Evolutionary conservation across 2,113 vertebrate species (phyloP).

Genomic region (Collichthys lucidus): DNA sequence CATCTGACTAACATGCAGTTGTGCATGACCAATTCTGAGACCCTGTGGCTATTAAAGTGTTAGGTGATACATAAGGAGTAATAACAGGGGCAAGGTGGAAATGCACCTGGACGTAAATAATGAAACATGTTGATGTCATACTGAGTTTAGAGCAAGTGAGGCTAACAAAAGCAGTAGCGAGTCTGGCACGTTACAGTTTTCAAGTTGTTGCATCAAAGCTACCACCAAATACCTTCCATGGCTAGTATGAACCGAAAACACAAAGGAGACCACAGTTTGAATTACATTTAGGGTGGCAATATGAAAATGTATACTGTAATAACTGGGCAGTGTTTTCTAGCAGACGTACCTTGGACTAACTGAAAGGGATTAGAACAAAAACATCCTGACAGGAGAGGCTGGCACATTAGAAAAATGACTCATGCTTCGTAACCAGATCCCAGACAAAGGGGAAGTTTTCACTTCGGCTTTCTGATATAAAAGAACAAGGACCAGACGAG

Average conservation of each 20-base stretch:
- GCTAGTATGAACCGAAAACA: slow-evolving; percentile 66
- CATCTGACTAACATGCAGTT: slow-evolving; percentile 73
- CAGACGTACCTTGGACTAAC: slow-evolving; percentile 60
- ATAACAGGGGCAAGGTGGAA: slow-evolving; percentile 47
- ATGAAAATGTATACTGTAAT: slow-evolving; percentile 74
- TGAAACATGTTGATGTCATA: slow-evolving; percentile 60
- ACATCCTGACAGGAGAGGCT: slow-evolving; percentile 70
- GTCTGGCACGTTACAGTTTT: slow-evolving; percentile 47
- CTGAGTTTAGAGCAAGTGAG: slow-evolving; percentile 53
- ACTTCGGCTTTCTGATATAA: slow-evolving; percentile 70
- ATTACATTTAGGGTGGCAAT: slow-evolving; percentile 70
- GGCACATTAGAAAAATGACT: slow-evolving; percentile 70
- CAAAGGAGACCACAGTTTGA: slow-evolving; percentile 64
- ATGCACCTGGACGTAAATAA: slow-evolving; percentile 70
- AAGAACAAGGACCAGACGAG: slow-evolving; percentile 57
- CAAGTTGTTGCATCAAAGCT: slow-evolving; percentile 70
- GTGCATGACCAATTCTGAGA: slow-evolving; percentile 67
- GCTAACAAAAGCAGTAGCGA: slow-evolving; percentile 62
- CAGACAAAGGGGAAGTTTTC: slow-evolving; percentile 74
- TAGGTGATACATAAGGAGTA: slow-evolving; percentile 60
- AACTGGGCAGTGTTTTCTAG: slow-evolving; percentile 68
- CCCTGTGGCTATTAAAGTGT: slow-evolving; percentile 63
- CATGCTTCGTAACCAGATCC: slow-evolving; percentile 73
- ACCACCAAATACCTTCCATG: slow-evolving; percentile 64
- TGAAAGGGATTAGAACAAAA: slow-evolving; percentile 72